These are phyloP conservation scores for Dorcus parallelipipedus DNA, from an alignment of 2,888 invertebrate species.

Conservation along the genomic window DNA sequence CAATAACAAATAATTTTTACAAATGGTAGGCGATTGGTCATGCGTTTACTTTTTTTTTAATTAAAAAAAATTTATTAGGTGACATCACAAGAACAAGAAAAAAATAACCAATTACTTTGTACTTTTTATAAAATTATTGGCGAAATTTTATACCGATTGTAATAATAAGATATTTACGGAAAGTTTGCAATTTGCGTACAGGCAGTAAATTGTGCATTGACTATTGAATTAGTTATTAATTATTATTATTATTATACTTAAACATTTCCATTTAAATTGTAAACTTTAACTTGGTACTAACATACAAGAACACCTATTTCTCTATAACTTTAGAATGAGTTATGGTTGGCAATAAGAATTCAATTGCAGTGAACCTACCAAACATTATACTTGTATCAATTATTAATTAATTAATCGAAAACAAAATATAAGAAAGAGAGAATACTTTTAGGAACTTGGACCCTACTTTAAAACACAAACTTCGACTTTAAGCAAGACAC, in stretches of 20 bases:
- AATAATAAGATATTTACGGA: constrained; percentile 17
- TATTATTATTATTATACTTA: no score
- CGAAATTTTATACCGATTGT: constrained; percentile 40
- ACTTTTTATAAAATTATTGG: constrained; percentile 39
- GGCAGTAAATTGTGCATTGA: constrained; percentile 16
- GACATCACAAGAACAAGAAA: no score
- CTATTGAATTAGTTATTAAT: neutral
- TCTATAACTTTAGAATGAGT: constrained; percentile 41
- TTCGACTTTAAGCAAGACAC: constrained; percentile 21
- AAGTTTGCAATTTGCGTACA: constrained; percentile 32
- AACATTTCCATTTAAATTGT: constrained; percentile 23
- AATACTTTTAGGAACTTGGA: constrained; percentile 44
- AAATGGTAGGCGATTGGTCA: constrained; percentile 10
- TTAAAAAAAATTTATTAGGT: constrained; percentile 5
- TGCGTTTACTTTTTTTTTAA: constrained; percentile 1
- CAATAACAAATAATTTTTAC: neutral
- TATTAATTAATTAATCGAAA: constrained; percentile 7
- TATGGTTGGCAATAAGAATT: constrained; percentile 35
- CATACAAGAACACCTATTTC: constrained; percentile 43
- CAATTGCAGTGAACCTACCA: constrained; percentile 44
- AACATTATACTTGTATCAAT: neutral
- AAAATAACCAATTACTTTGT: constrained; percentile 3
- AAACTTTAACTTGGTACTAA: constrained; percentile 42
- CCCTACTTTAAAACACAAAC: constrained; percentile 31
- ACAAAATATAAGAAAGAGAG: neutral